These are phyloP conservation scores for Lathronympha strigana DNA, from an alignment of 2,888 invertebrate species.

Conservation along the genomic window DNA sequence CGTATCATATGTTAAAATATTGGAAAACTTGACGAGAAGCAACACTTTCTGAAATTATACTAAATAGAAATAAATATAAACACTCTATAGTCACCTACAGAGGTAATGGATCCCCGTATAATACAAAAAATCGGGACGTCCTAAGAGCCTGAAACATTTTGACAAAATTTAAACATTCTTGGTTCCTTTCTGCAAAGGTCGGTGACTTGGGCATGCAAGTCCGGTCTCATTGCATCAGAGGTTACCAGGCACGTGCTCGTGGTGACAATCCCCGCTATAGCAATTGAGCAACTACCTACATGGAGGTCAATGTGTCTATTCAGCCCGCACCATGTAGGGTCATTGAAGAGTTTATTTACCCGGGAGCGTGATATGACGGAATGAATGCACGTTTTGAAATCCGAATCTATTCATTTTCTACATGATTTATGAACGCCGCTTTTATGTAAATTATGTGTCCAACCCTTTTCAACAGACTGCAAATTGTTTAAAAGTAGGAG, in stretches of 20 bases:
- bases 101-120: too few relatives aligned
- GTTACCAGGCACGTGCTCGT: slow-evolving; percentile 71
- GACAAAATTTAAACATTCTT: background rate
- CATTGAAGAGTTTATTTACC: slow-evolving; percentile 35
- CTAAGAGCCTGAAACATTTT: background rate
- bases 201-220: slow-evolving; percentile 42
- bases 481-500: too few relatives aligned
- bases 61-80: too few relatives aligned
- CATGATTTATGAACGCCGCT: background rate
- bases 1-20: too few relatives aligned
- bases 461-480: too few relatives aligned
- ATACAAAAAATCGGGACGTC: too few relatives aligned
- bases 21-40: too few relatives aligned
- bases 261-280: slow-evolving; percentile 51
- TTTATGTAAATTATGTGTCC: background rate
- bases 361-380: slow-evolving; percentile 15
- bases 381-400: slow-evolving; percentile 1
- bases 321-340: slow-evolving; percentile 54
- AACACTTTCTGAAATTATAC: too few relatives aligned
- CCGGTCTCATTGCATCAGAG: slow-evolving; percentile 71
- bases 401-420: background rate
- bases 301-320: slow-evolving; percentile 77
- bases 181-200: slow-evolving; percentile 59
- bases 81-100: too few relatives aligned
- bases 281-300: slow-evolving; percentile 58